A percentile compares a stretch with the other conserved stretches of the same genome.
phyloP scores from a whole-genome alignment of 1,140 invertebrate genomes.

The Drusus annulatus region DNA sequence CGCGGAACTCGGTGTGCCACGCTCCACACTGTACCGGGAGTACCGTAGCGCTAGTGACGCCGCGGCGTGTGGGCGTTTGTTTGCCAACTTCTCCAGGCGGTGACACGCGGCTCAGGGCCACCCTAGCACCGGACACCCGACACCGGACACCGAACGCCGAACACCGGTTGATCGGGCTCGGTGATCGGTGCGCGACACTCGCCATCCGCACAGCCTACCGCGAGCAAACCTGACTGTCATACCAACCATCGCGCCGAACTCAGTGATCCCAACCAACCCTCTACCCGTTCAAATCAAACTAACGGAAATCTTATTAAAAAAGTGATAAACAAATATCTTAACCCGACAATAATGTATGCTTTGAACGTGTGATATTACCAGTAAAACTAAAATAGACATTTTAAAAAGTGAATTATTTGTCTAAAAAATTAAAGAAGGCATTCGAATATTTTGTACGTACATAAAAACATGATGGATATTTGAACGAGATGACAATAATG shows the following conservation, averaged over 20 bases:
- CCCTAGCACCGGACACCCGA: background rate
- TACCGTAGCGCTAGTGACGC: conserved; percentile 9
- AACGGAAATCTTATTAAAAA: background rate
- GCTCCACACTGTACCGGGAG: conserved; percentile 10
- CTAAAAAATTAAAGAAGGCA: background rate
- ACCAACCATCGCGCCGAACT: too few species aligned
- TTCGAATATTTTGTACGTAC: background rate
- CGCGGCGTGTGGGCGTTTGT: conserved; percentile 54
- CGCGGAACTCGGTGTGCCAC: background rate
- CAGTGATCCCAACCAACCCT: too few species aligned
- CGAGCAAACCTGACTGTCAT: too few species aligned
- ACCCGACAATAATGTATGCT: conserved; percentile 27
- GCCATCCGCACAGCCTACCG: too few species aligned
- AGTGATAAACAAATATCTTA: background rate
- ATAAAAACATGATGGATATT: background rate
- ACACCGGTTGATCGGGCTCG: conserved; percentile 37
- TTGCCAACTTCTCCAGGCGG: conserved; percentile 44
- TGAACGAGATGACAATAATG: conserved; percentile 5
- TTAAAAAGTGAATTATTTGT: background rate
- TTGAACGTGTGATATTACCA: conserved; percentile 21
- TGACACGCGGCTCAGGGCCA: conserved; percentile 24
- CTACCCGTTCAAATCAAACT: too few species aligned
- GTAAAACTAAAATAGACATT: conserved; percentile 12
- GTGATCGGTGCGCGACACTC: too few species aligned
- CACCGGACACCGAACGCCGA: conserved; percentile 11